Base-by-base conservation (phyloP, 92 coral and sea anemone genomes). In the Zoanthus solanderi region DNA sequence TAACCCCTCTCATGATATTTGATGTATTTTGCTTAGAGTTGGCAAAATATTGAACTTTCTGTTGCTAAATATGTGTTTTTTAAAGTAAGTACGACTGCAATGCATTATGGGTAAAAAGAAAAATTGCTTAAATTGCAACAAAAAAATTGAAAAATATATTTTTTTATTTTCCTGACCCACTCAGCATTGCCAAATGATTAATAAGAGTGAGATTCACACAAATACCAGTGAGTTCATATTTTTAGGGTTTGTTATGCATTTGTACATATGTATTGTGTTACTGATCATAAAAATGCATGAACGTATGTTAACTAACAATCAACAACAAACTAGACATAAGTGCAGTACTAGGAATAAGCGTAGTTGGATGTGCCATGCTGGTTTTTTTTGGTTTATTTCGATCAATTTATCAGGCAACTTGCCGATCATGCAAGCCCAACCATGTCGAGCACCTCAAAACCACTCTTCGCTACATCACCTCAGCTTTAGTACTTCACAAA, bases 281-380 rank as follows among this genome's bases (percentile, higher is more conserved):
- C 47, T 57, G 63, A 57, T 57, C 63, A 23, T 23, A 23, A 37
- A 31, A 5, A 2, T 46, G 37, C 84, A 77, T 50, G 75, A 74
- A 37, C 29, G 52, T 18, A 85, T 74, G 88, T 75, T 74, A 13
- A 10, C 32, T 11, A 71, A 28, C 78, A 78, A 85, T n/a, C 16
- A 46, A 54, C 53, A 37, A 15, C 78, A 69, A 56, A 31, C 78
- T 16, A 31, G 47, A 10, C 54, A 54, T 23, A 78, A 31, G 75
- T 44, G 75, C 13, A 37, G 16, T 32, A n/a, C 61, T 88, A 9
- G 61, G 32, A n/a, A 73, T 72, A 13, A 79, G 83, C 73, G 82
- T 31, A 90, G 87, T 73, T 86, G 78, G 72, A 79, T 86, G 84
- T 86, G 90, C 71, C 80, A 87, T 9, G 45, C 9, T 17, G 75